A percentile compares a stretch with the other conserved stretches of the same genome.
Evolutionary conservation across 2,797 vertebrate genomes (phyloP).

Genomic region (Gallinago stenura): DNA sequence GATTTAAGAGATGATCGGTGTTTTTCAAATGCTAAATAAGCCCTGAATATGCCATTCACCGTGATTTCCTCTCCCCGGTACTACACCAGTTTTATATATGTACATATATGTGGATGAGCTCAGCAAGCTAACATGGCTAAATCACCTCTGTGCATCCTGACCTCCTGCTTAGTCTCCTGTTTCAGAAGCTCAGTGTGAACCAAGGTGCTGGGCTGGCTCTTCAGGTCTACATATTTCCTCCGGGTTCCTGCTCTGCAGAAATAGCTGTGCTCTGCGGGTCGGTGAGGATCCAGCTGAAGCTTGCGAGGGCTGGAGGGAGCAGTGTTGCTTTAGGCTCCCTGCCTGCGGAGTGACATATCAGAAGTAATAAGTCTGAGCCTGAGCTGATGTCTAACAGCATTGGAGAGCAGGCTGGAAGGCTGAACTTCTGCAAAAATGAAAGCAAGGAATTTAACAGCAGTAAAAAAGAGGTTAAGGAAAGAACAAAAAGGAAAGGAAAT

Average conservation of each 20-base stretch:
- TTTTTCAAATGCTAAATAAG: not conserved
- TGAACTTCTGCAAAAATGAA: constrained; percentile 59
- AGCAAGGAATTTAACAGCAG: constrained; percentile 65
- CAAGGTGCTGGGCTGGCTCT: not conserved
- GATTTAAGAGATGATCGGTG: not conserved
- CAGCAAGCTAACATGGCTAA: not conserved
- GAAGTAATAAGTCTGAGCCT: constrained; percentile 67
- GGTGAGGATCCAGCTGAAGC: constrained; percentile 53
- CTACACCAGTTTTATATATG: not conserved
- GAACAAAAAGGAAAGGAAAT: constrained; percentile 60
- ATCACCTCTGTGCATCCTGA: not conserved
- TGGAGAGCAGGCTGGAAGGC: not conserved
- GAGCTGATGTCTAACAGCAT: constrained; percentile 55
- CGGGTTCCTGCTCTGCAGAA: not conserved
- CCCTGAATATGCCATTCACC: not conserved
- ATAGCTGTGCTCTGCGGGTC: not conserved
- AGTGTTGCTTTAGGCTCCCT: constrained; percentile 69
- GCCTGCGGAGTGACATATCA: constrained; percentile 67
- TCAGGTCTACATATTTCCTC: not conserved
- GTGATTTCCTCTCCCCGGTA: not conserved
- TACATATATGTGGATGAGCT: not conserved
- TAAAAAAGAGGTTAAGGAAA: constrained; percentile 60
- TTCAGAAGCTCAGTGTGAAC: not conserved
- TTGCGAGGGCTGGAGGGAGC: constrained; percentile 55
- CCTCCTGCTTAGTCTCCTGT: not conserved